Conservation (phyloP, 2,888 invertebrate genomes). For the Brachycybe producta region DNA sequence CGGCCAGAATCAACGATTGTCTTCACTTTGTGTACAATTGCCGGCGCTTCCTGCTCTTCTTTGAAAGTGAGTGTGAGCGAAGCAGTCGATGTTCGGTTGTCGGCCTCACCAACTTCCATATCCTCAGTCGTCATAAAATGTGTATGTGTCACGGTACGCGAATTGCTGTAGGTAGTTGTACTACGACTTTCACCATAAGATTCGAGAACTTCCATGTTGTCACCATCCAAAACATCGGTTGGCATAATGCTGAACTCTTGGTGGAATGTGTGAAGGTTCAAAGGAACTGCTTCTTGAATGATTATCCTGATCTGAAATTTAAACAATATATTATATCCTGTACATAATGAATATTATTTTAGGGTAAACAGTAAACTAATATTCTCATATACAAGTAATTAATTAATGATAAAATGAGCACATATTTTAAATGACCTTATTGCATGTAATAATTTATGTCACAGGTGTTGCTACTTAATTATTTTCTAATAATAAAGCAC, state of each 20-base stretch:
- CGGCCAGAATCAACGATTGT: conserved; percentile 11
- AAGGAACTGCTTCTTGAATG: conserved; percentile 15
- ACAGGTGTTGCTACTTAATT: too few species aligned
- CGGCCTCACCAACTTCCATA: conserved; percentile 18
- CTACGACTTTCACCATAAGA: conserved; percentile 16
- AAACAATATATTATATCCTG: too few species aligned
- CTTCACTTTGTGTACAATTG: conserved; percentile 5
- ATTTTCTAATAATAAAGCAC: too few species aligned
- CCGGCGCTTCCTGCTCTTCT: conserved; percentile 16
- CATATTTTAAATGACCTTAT: too few species aligned
- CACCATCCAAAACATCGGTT: conserved; percentile 14
- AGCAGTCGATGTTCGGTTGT: conserved; percentile 15
- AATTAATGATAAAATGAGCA: too few species aligned
- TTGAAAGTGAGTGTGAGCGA: conserved; percentile 20
- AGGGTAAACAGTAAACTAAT: too few species aligned
- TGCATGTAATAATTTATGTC: too few species aligned
- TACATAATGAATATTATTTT: too few species aligned
- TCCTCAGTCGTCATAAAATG: conserved; percentile 10
- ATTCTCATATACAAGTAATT: too few species aligned
- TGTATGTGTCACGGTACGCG: conserved; percentile 13
- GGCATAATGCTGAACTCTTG: conserved; percentile 61
- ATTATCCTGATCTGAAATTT: conserved; percentile 13
- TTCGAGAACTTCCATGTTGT: conserved; percentile 15
- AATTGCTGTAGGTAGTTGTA: conserved; percentile 8
- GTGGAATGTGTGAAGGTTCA: conserved; percentile 50